Evolutionary conservation across 2,113 vertebrate genomes (phyloP).

Genomic region (Psittacula cyanocephala): DNA sequence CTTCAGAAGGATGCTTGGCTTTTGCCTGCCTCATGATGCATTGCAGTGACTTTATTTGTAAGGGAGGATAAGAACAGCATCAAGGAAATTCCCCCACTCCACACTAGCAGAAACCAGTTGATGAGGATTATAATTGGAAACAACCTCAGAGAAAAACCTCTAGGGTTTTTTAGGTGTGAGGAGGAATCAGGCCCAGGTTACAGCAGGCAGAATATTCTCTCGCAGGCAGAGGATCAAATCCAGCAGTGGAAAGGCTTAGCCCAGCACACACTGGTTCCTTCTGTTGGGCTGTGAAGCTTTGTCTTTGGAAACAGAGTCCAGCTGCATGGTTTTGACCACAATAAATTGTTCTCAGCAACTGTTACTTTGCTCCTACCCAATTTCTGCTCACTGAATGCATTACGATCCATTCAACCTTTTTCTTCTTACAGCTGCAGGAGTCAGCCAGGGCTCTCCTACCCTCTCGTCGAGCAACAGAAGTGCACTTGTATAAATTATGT

Average conservation of each 20-base stretch:
- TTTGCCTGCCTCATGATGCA: accelerated
- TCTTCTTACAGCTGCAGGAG: not conserved
- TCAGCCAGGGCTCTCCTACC: not conserved
- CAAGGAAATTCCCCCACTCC: not conserved
- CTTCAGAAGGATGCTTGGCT: not conserved
- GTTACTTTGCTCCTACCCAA: not conserved
- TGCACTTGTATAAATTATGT: not conserved
- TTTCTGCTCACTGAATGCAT: not conserved
- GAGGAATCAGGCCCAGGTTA: not conserved
- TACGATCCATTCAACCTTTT: not conserved
- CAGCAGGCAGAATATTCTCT: not conserved
- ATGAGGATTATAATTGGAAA: not conserved
- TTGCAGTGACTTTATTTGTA: not conserved
- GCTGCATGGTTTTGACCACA: not conserved
- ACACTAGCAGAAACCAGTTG: not conserved
- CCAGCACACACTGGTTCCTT: not conserved
- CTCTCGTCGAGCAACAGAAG: not conserved
- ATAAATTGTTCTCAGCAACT: not conserved
- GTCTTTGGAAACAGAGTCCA: not conserved
- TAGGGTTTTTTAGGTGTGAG: not conserved
- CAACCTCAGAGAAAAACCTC: not conserved
- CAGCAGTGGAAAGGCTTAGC: not conserved
- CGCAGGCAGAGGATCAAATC: accelerated
- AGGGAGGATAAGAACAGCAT: not conserved
- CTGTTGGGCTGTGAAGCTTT: accelerated